Evolutionary conservation across 2,888 invertebrate species (phyloP).

Genomic region (Mycalesis mineus): DNA sequence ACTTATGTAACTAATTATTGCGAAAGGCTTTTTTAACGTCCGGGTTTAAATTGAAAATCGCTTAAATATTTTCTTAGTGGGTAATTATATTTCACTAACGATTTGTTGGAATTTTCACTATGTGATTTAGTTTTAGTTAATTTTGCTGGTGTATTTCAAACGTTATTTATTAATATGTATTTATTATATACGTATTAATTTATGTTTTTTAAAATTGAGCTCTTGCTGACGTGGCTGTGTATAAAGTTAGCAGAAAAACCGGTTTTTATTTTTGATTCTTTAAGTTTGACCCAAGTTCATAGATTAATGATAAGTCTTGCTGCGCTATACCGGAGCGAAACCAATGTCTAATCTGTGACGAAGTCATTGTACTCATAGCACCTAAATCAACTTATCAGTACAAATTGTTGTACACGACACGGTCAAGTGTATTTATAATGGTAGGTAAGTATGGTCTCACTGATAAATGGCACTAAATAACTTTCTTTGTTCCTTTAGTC

Average conservation of each 20-base stretch:
- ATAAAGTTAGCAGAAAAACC: no score
- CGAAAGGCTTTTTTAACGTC: not conserved
- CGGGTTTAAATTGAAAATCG: not conserved
- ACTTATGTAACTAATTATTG: constrained; percentile 1
- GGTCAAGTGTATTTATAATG: constrained; percentile 12
- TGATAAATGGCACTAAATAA: constrained; percentile 21
- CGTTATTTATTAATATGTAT: no score
- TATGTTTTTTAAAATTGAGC: no score
- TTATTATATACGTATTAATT: no score
- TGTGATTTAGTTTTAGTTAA: no score
- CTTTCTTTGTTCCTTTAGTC: constrained; percentile 22
- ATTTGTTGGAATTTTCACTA: not conserved
- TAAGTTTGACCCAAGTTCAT: not conserved
- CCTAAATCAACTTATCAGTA: not conserved
- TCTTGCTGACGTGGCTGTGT: no score
- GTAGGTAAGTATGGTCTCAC: constrained; percentile 12
- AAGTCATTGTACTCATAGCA: not conserved
- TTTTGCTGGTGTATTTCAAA: no score
- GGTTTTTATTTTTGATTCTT: not conserved
- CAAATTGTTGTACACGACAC: constrained; percentile 1
- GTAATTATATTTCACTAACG: not conserved
- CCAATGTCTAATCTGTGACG: no score
- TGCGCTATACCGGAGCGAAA: no score
- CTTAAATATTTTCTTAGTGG: not conserved
- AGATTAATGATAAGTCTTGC: no score